Conservation (phyloP, 2,113 vertebrate genomes). For the Chlamydotis undulata region DNA sequence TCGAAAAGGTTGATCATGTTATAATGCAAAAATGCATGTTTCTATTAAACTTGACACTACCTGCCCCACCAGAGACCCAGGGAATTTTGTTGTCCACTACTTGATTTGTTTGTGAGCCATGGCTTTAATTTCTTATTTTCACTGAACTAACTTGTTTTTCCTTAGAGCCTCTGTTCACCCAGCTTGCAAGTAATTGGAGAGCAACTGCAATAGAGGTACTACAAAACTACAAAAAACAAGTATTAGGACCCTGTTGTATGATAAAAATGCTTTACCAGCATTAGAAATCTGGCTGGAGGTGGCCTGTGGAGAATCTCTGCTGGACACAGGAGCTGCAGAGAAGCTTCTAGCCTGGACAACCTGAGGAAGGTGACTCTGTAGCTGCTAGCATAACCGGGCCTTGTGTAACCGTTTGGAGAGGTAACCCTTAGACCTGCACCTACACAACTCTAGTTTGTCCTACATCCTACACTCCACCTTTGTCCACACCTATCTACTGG, state of each 20-base stretch:
- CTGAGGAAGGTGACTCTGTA: background rate
- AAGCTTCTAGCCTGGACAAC: background rate
- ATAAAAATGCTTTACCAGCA: background rate
- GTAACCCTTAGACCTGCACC: background rate
- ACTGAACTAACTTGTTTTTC: background rate
- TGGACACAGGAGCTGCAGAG: background rate
- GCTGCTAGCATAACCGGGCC: background rate
- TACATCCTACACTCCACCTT: background rate
- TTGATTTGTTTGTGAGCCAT: background rate
- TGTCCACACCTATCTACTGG: background rate
- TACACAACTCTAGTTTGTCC: background rate
- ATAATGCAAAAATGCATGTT: background rate
- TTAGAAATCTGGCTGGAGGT: background rate
- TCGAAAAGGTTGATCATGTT: background rate
- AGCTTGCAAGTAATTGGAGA: background rate
- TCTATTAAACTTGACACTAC: background rate
- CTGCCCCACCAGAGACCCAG: background rate
- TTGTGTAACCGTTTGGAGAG: background rate
- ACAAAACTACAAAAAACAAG: background rate
- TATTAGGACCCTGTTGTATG: background rate
- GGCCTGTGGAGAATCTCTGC: background rate
- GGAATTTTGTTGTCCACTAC: background rate
- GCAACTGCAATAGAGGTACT: background rate
- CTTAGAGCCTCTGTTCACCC: background rate
- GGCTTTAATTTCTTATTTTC: background rate